Percentiles rank a stretch among this genome's conserved stretches.
These are phyloP conservation scores for Ellobium chinense DNA, from an alignment of 2,888 invertebrate species.

Conservation along the genomic window DNA sequence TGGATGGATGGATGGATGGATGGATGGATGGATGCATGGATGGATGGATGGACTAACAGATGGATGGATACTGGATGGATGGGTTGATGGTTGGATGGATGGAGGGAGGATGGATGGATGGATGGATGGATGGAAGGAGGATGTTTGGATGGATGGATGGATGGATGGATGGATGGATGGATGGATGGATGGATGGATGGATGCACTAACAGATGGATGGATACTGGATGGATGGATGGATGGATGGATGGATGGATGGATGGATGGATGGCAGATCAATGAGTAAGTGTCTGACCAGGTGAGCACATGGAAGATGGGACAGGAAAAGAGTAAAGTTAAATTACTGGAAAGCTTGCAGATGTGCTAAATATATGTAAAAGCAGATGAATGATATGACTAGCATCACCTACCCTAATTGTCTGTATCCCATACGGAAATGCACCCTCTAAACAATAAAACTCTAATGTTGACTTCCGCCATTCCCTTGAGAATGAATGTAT, in stretches of 20 bases:
- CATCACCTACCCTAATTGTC: slow-evolving; percentile 60
- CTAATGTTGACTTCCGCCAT: slow-evolving; percentile 67
- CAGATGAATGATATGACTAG: too few species aligned
- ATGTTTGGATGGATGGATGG: background rate
- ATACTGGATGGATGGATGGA: background rate
- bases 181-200: background rate
- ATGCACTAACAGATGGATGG: background rate
- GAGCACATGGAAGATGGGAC: background rate
- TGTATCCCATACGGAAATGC: slow-evolving; percentile 70
- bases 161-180: background rate
- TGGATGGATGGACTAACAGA: background rate
- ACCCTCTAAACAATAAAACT: slow-evolving; percentile 63
- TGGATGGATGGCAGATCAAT: background rate
- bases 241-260: background rate
- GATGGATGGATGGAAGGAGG: background rate
- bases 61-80: background rate
- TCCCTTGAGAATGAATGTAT: slow-evolving; percentile 69
- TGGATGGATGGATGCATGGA: background rate
- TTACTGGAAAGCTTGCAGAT: too few species aligned
- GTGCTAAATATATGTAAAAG: too few species aligned
- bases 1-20: background rate
- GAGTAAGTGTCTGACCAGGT: background rate
- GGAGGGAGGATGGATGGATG: background rate
- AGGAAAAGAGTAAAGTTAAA: background rate
- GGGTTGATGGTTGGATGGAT: background rate